Evolutionary conservation across 2,113 vertebrate genomes (phyloP).

Genomic region (Propithecus coquereli): DNA sequence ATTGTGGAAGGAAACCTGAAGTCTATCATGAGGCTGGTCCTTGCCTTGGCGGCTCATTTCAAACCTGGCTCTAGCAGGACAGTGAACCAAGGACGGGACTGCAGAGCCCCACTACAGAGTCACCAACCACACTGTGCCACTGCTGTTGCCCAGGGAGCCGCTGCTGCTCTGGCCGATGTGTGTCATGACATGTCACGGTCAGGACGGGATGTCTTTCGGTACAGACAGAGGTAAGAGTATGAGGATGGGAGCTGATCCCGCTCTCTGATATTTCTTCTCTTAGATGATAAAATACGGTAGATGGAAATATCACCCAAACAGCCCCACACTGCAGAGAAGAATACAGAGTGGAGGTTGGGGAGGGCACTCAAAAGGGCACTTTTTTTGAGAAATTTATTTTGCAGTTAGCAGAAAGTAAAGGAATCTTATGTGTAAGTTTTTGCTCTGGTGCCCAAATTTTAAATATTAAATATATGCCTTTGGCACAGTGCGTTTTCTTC

Average conservation of each 20-base stretch:
- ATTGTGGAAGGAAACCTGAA: slow-evolving; percentile 97
- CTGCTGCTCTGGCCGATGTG: slow-evolving; percentile 89
- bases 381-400: not conserved
- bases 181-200: slow-evolving; percentile 90
- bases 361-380: not conserved
- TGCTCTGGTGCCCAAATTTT: slow-evolving; percentile 16
- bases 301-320: not conserved
- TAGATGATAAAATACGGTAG: not conserved
- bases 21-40: slow-evolving; percentile 95
- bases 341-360: not conserved
- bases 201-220: slow-evolving; percentile 83
- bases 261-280: not conserved
- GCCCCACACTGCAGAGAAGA: not conserved
- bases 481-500: slow-evolving; percentile 31
- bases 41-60: slow-evolving; percentile 97
- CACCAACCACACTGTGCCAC: slow-evolving; percentile 90
- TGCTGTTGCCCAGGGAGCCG: slow-evolving; percentile 91
- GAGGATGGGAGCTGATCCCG: not conserved
- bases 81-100: slow-evolving; percentile 71
- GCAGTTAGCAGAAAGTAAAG: slow-evolving; percentile 10
- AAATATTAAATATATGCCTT: not conserved
- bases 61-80: slow-evolving; percentile 85
- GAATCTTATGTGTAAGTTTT: not conserved
- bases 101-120: slow-evolving; percentile 50
- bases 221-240: slow-evolving; percentile 86